Evolutionary conservation across 2,113 vertebrate genomes (phyloP).

Genomic region (Chloroceryle aenea): DNA sequence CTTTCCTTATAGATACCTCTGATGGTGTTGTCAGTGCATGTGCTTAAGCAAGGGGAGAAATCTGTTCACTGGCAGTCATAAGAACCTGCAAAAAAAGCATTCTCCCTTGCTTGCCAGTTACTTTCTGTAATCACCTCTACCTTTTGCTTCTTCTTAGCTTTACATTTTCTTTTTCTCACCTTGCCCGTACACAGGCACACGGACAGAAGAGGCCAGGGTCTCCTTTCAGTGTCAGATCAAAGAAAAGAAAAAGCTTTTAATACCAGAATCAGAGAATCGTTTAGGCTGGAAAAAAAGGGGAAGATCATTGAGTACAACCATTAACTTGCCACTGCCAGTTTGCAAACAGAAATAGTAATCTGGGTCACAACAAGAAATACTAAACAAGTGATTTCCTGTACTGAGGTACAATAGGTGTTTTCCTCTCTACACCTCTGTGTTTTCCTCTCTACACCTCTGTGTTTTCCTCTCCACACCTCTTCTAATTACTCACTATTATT

Average conservation of each 20-base stretch:
- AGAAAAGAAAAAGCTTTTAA: background rate
- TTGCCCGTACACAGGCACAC: background rate
- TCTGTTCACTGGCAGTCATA: background rate
- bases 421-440: background rate
- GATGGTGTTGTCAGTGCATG: background rate
- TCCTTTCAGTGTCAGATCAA: background rate
- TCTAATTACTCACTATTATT: background rate
- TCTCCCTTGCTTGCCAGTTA: background rate
- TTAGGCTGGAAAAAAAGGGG: too few relatives aligned
- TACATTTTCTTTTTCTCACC: background rate
- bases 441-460: background rate
- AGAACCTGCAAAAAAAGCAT: background rate
- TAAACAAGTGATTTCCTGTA: background rate
- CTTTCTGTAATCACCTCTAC: background rate
- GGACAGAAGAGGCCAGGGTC: background rate
- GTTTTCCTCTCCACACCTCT: background rate
- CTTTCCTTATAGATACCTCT: background rate
- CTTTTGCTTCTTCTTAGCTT: background rate
- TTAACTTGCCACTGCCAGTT: background rate
- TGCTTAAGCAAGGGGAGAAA: background rate
- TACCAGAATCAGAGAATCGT: too few relatives aligned
- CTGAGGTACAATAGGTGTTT: background rate
- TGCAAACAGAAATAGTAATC: background rate
- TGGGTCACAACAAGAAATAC: background rate
- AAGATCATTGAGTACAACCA: too few relatives aligned